Evolutionary conservation across 2,113 vertebrate genomes (phyloP).

Genomic region (Grammomys dolichurus): DNA sequence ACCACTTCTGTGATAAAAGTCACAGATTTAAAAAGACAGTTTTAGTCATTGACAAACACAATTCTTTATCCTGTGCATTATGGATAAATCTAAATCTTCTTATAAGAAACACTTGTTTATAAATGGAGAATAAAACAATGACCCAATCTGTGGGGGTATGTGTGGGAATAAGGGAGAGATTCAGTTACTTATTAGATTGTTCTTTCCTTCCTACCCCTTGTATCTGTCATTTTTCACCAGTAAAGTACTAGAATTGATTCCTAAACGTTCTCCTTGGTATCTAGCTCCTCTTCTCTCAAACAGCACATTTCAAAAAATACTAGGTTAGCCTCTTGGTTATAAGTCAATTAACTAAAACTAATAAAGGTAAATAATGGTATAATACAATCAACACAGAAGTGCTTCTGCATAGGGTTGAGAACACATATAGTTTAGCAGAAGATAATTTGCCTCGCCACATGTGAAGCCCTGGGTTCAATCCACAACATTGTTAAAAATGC

Average conservation of each 20-base stretch:
- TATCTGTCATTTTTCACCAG: conserved; percentile 14
- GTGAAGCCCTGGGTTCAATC: background rate
- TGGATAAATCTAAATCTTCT: conserved; percentile 51
- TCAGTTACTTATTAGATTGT: conserved; percentile 21
- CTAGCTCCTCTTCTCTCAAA: conserved; percentile 15
- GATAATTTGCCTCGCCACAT: background rate
- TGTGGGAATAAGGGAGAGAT: background rate
- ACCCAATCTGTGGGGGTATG: conserved; percentile 18
- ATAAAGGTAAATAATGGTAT: conserved; percentile 48
- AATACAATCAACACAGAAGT: background rate
- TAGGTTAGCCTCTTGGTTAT: conserved; percentile 42
- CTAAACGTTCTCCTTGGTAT: conserved; percentile 49
- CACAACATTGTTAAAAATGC: background rate
- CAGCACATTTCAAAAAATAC: conserved; percentile 11
- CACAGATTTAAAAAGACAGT: conserved; percentile 16
- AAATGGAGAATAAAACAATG: conserved; percentile 38
- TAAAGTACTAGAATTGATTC: conserved; percentile 25
- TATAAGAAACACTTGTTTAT: conserved; percentile 46
- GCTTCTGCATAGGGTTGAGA: background rate
- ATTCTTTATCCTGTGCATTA: conserved; percentile 27
- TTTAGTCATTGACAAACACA: background rate
- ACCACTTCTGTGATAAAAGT: conserved; percentile 56
- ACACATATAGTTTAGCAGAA: background rate
- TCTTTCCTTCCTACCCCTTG: conserved; percentile 48
- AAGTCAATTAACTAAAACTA: conserved; percentile 59